Percentiles rank a stretch among this genome's conserved stretches.
These are phyloP conservation scores for Scortum barcoo DNA, from an alignment of 2,113 vertebrate genomes.

Conservation along the genomic window DNA sequence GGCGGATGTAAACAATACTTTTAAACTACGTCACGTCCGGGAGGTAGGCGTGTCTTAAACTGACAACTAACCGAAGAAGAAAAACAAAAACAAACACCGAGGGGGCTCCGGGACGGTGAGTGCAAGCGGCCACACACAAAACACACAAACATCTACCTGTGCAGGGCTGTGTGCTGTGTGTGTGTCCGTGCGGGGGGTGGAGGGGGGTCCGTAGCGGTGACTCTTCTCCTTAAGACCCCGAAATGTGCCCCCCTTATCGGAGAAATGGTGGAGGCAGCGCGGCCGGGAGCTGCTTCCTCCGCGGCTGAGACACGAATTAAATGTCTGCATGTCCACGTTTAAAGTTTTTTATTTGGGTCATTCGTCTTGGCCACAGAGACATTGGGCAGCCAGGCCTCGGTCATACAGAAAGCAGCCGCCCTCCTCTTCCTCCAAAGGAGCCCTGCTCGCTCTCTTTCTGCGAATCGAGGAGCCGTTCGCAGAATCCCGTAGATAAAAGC, in stretches of 20 bases:
- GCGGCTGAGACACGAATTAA: too few relatives aligned
- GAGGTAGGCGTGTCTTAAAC: constrained; percentile 57
- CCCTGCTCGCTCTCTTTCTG: not conserved
- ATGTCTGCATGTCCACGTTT: not conserved
- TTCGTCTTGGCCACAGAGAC: not conserved
- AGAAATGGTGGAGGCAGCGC: too few relatives aligned
- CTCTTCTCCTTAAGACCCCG: too few relatives aligned
- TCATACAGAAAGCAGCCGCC: not conserved
- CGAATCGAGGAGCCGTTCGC: not conserved
- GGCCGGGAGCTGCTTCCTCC: too few relatives aligned
- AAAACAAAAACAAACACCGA: constrained; percentile 65
- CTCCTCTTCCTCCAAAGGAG: not conserved
- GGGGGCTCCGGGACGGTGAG: constrained; percentile 65
- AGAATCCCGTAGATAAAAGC: not conserved
- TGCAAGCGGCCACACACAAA: constrained; percentile 7
- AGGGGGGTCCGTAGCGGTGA: too few relatives aligned
- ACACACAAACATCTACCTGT: too few relatives aligned
- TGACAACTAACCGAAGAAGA: constrained; percentile 68
- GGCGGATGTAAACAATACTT: constrained; percentile 6
- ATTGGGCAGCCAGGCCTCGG: constrained; percentile 25
- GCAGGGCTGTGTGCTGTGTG: too few relatives aligned
- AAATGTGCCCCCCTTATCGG: too few relatives aligned
- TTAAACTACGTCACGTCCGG: constrained; percentile 74
- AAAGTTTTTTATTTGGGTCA: not conserved
- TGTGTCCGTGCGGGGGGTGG: too few relatives aligned